Conservation (phyloP, 2,797 vertebrate species). For the Gouania willdenowi region DNA sequence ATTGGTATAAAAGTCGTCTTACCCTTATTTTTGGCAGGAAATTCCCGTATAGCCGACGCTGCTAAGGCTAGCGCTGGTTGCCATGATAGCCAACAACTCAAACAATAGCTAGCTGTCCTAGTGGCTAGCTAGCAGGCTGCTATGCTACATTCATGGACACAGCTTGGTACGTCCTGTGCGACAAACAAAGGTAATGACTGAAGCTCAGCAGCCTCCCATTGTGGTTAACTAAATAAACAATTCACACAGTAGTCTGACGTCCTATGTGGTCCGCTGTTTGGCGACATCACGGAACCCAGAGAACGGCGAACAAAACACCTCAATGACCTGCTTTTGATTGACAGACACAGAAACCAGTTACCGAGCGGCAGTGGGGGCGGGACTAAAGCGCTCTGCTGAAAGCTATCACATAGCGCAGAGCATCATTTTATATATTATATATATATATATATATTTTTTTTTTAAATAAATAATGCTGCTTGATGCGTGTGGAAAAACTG, state of each 20-base stretch:
- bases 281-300: constrained; percentile 57
- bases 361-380: constrained; percentile 32
- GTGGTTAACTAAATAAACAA: constrained; percentile 1
- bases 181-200: constrained; percentile 2
- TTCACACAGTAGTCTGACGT: not conserved
- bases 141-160: constrained; percentile 48
- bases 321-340: constrained; percentile 57
- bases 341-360: constrained; percentile 43
- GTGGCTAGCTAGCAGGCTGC: constrained; percentile 40
- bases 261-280: constrained; percentile 4
- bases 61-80: constrained; percentile 53
- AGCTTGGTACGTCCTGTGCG: constrained; percentile 9
- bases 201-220: constrained; percentile 19
- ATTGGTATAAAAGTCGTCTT: not conserved
- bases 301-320: constrained; percentile 45
- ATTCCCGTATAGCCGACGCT: constrained; percentile 25
- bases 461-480: too few relatives aligned
- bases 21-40: constrained; percentile 9
- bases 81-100: constrained; percentile 69
- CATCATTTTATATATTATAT: too few relatives aligned
- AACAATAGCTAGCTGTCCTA: constrained; percentile 67
- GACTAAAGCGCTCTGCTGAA: too few relatives aligned
- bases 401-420: too few relatives aligned
- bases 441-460: too few relatives aligned
- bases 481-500: too few relatives aligned